Base-by-base conservation (phyloP, 2,113 vertebrate species). In the Gallinago media region DNA sequence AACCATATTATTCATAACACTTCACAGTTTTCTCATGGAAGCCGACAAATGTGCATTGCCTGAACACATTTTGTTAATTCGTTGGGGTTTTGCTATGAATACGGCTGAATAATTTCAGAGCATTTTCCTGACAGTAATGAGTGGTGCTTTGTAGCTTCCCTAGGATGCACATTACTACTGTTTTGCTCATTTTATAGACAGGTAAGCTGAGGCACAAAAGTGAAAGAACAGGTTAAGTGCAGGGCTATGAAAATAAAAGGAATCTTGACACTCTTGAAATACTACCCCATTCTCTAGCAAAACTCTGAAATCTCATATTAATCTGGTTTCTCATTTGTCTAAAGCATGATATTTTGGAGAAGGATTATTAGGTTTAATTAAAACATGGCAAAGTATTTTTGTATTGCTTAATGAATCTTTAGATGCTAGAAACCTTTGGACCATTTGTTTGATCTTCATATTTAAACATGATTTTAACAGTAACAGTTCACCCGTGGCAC, bases 401-500 rank as follows among this genome's bases (percentile, higher is more conserved):
- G 44, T 63, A 17, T 85, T 62, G 46, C 76, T 95, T 95, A 92
- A 46, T 81, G 73, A 94, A 81, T 78, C 67, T 88, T 79, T 87
- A 94, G 92, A 94, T 82, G 80, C 70, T 92, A 49, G 70, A 93
- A 96, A 94, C 93, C 94, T 96, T 95, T 94, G 93, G 93, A 47
- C 91, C 89, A 92, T 95, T 97, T 97, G 93, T 96, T 90, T 96
- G 94, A 95, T 94, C 95, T 96, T 97, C 94, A 96, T 96, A 94
- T 97, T 97, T 97, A 97, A 97, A 96, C 95, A 96, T 95, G 91
- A 97, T 96, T 96, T 97, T 97, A 96, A 91, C 93, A 96, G 96
- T 52, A 97, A 97, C 94, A 87, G 88, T 95, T 98, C 94, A 97
- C 97, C 91, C 94, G 38, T 94, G 95, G 72, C 96, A 97, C 91